phyloP scores from a whole-genome alignment of 2,113 vertebrate species.

The Cryptomyrus ogoouensis region DNA sequence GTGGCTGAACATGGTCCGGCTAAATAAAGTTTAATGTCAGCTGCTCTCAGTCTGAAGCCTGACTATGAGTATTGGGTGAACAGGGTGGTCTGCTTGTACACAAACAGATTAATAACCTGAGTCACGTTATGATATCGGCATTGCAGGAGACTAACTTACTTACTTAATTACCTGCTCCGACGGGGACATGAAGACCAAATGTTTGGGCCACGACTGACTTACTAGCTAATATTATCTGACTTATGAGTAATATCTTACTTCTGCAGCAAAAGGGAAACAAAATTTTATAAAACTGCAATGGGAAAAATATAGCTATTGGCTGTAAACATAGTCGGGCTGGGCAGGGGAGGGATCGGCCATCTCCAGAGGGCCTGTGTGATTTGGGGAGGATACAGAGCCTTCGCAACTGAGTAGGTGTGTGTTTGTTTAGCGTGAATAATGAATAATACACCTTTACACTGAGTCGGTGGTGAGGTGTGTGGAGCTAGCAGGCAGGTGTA shows the following conservation, averaged over 20 bases:
- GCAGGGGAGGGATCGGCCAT: not conserved
- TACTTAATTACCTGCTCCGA: not conserved
- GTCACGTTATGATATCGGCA: not conserved
- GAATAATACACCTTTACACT: not conserved
- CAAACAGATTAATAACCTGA: not conserved
- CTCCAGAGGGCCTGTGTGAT: not conserved
- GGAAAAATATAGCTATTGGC: not conserved
- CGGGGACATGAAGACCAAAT: not conserved
- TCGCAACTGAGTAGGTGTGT: not conserved
- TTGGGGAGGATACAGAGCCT: not conserved
- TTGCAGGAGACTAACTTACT: not conserved
- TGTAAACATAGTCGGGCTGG: not conserved
- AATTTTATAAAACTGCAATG: not conserved
- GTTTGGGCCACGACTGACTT: not conserved
- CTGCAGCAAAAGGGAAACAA: not conserved
- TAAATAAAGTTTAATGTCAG: not conserved
- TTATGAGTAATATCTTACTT: not conserved
- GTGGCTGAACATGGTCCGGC: not conserved
- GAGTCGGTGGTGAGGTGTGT: not conserved
- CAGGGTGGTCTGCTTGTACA: not conserved
- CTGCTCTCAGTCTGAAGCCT: not conserved
- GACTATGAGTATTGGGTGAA: not conserved
- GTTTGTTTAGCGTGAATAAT: not conserved
- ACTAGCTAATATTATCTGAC: not conserved
- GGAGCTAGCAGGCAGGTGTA: not conserved